Conservation (phyloP, 2,888 invertebrate genomes). For the Rhorus exstirpatorius region DNA sequence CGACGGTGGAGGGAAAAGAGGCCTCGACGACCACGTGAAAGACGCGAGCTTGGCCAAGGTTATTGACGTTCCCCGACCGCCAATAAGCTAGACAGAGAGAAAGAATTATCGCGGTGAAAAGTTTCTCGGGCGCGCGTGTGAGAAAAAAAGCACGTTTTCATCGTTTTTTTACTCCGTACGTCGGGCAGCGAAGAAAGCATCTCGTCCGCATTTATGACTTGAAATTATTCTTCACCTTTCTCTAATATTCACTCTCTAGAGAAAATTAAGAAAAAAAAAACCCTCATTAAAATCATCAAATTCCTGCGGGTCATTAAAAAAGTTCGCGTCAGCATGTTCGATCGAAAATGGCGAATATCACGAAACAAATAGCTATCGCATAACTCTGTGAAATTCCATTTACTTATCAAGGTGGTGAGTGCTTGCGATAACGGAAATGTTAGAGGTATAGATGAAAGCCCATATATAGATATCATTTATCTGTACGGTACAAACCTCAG, state of each 20-base stretch:
- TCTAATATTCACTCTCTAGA: neutral
- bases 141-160: slow-evolving; percentile 35
- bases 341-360: neutral
- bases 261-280: neutral
- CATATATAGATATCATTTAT: slow-evolving; percentile 1
- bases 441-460: slow-evolving; percentile 3
- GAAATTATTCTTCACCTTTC: slow-evolving; percentile 41
- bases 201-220: slow-evolving; percentile 26
- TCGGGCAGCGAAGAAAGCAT: slow-evolving; percentile 15
- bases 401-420: slow-evolving; percentile 23
- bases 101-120: slow-evolving; percentile 9
- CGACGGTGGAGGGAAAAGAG: slow-evolving; percentile 52
- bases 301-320: neutral
- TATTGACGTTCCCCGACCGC: slow-evolving; percentile 78
- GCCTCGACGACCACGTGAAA: slow-evolving; percentile 81
- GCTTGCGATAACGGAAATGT: slow-evolving; percentile 29
- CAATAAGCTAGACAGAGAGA: neutral
- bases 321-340: neutral
- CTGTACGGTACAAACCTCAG: slow-evolving; percentile 14
- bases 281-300: too few species aligned
- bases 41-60: slow-evolving; percentile 77
- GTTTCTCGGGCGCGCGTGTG: slow-evolving; percentile 5
- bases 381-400: slow-evolving; percentile 20
- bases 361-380: neutral
- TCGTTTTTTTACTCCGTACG: slow-evolving; percentile 18